Base-by-base conservation (phyloP, 2,888 invertebrate species). In the Poecilus cupreus region DNA sequence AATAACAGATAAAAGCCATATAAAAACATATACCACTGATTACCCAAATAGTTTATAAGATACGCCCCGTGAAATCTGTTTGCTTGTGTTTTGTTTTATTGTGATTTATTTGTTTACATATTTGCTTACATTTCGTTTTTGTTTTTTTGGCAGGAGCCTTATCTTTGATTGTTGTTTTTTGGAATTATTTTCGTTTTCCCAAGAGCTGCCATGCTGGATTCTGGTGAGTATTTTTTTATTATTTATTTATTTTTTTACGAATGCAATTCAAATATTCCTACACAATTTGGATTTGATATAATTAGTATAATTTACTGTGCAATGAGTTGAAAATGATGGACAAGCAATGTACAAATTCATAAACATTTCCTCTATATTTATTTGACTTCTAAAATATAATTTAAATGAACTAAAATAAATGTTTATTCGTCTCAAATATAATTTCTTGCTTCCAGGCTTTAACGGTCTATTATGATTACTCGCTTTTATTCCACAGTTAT, bases 181-280 rank as follows among this genome's bases (percentile, higher is more conserved):
- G 79, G 79, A 51, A 26, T 83, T 83, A 68, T 80, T 82, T 84
- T 82, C 82, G 82, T 83, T 82, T 82, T 70, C 43, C 13, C 24
- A 82, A 37, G 80, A 83, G 76, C 81, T 84, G 22, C 84, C 83
- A 92, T 92, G 92, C 91, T 91, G 88, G 90, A 90, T 86, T 87
- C 90, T 89, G 91, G 91, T 92, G 90, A 90, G 91, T 91, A 90
- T 88, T 87, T 88, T 89, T 87, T 87, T 86, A 81, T 83, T 83
- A 32, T 32, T 32, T 46, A 46, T 46, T 46, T 13, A 46, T 46
- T 11, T 46, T 46, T 46, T 6, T 6, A n/a, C 8, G n/a, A 6
- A 32, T 32, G 32, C 6, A 32, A 32, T n/a, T n/a, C n/a, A n/a
- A n/a, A n/a, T n/a, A n/a, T n/a, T n/a, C n/a, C n/a, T n/a, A n/a